Conservation (phyloP, 35 echinoderm and acorn worm genomes). For the Ophiothrix spiculata region DNA sequence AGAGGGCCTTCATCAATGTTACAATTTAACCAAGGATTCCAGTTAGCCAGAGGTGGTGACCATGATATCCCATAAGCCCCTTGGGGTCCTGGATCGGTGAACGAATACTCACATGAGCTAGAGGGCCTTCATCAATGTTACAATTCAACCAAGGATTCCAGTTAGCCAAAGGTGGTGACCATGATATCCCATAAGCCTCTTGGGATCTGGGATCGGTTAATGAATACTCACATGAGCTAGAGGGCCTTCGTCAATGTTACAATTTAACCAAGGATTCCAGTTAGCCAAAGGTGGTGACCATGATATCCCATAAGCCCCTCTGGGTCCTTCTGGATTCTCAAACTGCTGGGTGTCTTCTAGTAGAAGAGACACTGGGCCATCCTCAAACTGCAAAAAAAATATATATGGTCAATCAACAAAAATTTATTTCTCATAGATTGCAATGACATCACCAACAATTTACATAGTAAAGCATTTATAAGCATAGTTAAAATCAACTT, state of each 20-base stretch:
- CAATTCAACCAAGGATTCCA: constrained; percentile 98
- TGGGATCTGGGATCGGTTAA: too few species aligned
- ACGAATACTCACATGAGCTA: constrained; percentile 90
- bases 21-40: constrained; percentile 95
- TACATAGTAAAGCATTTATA: too few species aligned
- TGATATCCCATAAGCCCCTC: constrained; percentile 66
- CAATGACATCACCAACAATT: too few species aligned
- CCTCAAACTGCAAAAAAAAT: background rate
- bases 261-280: constrained; percentile 96
- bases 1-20: constrained; percentile 99
- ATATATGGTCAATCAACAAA: too few species aligned
- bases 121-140: constrained; percentile 97
- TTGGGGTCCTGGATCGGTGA: too few species aligned
- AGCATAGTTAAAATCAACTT: too few species aligned
- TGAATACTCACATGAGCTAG: constrained; percentile 88
- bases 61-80: constrained; percentile 78
- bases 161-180: constrained; percentile 92
- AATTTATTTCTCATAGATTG: too few species aligned
- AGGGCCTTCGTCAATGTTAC: constrained; percentile 98
- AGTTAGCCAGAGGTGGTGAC: constrained; percentile 93
- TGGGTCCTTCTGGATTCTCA: constrained; percentile 79
- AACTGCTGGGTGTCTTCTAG: constrained; percentile 7
- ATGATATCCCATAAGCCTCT: constrained; percentile 78
- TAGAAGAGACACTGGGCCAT: background rate
- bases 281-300: constrained; percentile 95